These are phyloP conservation scores for Pocillopora damicornis DNA, from an alignment of 64 coral and sea anemone species.

Conservation along the genomic window DNA sequence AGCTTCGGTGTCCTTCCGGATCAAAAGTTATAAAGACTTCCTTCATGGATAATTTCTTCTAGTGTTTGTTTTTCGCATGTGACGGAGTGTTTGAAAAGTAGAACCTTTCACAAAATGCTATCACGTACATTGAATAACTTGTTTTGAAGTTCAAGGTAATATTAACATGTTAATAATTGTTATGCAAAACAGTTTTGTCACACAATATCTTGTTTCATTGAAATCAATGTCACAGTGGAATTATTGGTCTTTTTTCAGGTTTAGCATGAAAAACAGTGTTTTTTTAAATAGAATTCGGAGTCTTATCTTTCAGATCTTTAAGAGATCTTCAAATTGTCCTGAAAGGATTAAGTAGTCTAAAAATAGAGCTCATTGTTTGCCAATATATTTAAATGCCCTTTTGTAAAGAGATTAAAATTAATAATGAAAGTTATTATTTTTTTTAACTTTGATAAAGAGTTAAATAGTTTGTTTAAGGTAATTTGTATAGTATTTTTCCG, in stretches of 20 bases:
- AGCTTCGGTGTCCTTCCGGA: neutral
- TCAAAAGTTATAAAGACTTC: too few relatives aligned
- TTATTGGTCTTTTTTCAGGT: neutral
- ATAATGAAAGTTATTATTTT: too few relatives aligned
- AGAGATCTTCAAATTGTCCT: too few relatives aligned
- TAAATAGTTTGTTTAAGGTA: neutral
- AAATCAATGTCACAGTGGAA: neutral
- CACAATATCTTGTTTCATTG: neutral
- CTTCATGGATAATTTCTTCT: neutral
- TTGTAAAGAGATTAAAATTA: neutral
- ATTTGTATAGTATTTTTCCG: neutral
- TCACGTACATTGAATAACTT: conserved; percentile 5
- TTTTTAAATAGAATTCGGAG: too few relatives aligned
- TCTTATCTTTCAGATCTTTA: too few relatives aligned
- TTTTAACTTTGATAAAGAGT: neutral
- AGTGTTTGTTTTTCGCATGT: neutral
- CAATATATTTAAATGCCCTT: conserved; percentile 2
- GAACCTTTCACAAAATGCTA: conserved; percentile 8
- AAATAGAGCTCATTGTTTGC: neutral
- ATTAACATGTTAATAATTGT: neutral
- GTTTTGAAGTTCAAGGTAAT: conserved; percentile 22
- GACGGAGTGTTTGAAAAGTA: neutral
- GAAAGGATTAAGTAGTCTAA: too few relatives aligned
- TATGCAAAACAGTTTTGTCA: conserved; percentile 1
- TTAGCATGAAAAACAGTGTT: neutral